These are phyloP conservation scores for Siniperca obscura DNA, from an alignment of 2,797 vertebrate genomes.

Conservation along the genomic window DNA sequence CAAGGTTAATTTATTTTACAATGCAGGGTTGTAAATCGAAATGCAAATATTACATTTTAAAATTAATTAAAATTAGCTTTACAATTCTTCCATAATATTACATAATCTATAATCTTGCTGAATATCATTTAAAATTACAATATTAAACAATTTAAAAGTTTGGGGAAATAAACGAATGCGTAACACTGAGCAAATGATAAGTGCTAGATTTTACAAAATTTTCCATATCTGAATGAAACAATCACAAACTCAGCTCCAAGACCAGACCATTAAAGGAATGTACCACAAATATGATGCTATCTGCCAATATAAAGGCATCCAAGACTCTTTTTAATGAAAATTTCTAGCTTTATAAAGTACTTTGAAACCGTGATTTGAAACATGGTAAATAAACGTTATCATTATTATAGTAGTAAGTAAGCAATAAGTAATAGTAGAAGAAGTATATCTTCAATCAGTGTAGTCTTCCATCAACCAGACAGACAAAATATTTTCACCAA, in stretches of 20 bases:
- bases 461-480: background rate
- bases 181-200: background rate
- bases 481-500: background rate
- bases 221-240: background rate
- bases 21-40: no score
- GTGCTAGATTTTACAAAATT: background rate
- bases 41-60: no score
- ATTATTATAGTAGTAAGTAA: background rate
- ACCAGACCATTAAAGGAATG: background rate
- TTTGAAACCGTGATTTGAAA: constrained; percentile 1
- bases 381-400: background rate
- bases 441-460: background rate
- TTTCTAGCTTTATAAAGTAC: background rate
- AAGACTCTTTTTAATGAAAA: background rate
- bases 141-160: background rate
- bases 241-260: background rate
- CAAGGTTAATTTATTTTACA: no score
- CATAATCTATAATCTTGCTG: background rate
- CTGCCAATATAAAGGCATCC: background rate
- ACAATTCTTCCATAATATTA: background rate
- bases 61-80: background rate
- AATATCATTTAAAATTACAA: background rate
- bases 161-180: background rate
- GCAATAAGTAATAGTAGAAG: background rate
- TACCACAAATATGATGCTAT: background rate